phyloP scores from a whole-genome alignment of 1,140 invertebrate species.

The Acromyrmex charruanus region DNA sequence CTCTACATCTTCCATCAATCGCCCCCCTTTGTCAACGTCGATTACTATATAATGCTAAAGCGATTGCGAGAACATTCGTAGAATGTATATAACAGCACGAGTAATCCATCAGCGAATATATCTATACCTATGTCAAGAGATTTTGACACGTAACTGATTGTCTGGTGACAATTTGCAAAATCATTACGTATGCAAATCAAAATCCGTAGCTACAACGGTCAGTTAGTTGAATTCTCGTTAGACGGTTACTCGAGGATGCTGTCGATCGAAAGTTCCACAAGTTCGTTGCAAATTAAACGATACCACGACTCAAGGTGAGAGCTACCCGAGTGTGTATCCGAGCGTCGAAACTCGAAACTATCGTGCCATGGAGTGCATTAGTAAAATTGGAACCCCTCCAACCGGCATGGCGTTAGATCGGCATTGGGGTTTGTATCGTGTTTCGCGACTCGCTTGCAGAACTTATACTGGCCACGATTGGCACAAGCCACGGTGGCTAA shows the following conservation, averaged over 20 bases:
- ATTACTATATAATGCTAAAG: slow-evolving; percentile 5
- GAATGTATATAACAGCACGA: not conserved
- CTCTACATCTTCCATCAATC: not conserved
- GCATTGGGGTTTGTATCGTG: slow-evolving; percentile 37
- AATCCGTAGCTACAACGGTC: not conserved
- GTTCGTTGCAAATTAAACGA: slow-evolving; percentile 34
- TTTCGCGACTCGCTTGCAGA: slow-evolving; percentile 29
- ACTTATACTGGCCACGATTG: slow-evolving; percentile 18
- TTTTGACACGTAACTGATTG: not conserved
- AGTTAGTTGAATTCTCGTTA: slow-evolving; percentile 6
- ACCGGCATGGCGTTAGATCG: slow-evolving; percentile 71
- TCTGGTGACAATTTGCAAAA: not conserved
- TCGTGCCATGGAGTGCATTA: slow-evolving; percentile 73
- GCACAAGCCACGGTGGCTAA: slow-evolving; percentile 51
- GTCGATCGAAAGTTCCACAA: slow-evolving; percentile 42
- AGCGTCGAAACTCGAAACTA: slow-evolving; percentile 69
- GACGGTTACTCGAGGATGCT: not conserved
- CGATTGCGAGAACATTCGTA: not conserved
- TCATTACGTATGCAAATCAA: not conserved
- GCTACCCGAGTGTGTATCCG: slow-evolving; percentile 35
- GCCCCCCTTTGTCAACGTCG: too few species aligned
- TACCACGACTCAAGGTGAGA: slow-evolving; percentile 58
- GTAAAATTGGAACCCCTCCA: slow-evolving; percentile 81
- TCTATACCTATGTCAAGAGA: too few species aligned
- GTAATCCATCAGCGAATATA: not conserved